Evolutionary conservation across 2,888 invertebrate genomes (phyloP), one percentile per base, ranked within the genome.

Genomic region (Torymus tubicola): DNA sequence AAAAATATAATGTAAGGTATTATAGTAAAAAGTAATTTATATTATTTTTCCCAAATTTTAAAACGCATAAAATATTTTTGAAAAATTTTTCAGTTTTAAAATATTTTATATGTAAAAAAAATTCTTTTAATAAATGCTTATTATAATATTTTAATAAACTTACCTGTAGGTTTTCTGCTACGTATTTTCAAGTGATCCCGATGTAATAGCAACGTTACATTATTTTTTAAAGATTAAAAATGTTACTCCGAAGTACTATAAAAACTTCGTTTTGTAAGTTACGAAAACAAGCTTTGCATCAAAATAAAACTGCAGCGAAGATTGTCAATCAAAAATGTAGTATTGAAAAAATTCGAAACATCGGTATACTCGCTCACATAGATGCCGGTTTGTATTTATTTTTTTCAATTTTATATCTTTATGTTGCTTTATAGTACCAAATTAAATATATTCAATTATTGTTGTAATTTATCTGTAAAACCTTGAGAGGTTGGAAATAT

Each of bases 361-460:
- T 98, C 86, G 98, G 98, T 14, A 96, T 98, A 84, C 93, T 98
- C 89, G 98, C 98, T 14, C 98, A 98, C 88, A 97, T 98, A 84
- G 98, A 98, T 93, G 98, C 98, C 91, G 97, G 97, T 95, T 92
- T 85, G 87, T 85, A 90, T 82, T 76, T 42, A 14, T 61, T 82
- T 58, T 55, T 60, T 60, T 31, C 24, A 72, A 50, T 42, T 55
- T 21, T 16, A 61, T 71, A 10, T 12, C 12, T 31, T 52, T 50
- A 52, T 67, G 55, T 24, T 13, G 2, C 1, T 68, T 68, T 2
- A 68, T 8, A 5, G 5, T 21, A 68, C 24, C n/a, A 14, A 68
- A 55, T 13, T 18, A 31, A 31, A 64, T 13, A 64, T 31, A 31
- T 24, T 64, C 4, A 31, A 42, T 64, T 12, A 14, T 5, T 31